Evolutionary conservation across 2,888 invertebrate species (phyloP), one percentile per base, ranked within the genome.

Genomic region (Sepioteuthis lessoniana): DNA sequence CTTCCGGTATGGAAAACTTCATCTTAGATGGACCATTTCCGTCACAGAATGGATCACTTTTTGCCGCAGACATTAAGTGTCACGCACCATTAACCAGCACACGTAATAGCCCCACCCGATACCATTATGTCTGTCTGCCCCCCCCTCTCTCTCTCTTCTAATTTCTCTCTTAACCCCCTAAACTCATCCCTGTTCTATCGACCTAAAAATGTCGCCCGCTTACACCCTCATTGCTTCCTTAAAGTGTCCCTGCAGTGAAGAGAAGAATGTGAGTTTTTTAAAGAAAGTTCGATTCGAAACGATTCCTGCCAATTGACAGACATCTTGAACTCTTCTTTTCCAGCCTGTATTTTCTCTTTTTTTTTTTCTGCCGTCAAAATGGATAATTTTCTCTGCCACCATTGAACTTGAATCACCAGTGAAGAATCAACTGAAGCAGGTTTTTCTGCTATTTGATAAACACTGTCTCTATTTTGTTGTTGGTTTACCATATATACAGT

Each of bases 1-100:
- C 76, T 76, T 76, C 76, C 76, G 76, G 76, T 21, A 76, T 76
- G n/a, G n/a, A 76, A 76, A 76, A 76, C 76, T 76, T 35, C 76
- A 76, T 76, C n/a, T 76, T 76, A 76, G 76, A 76, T 76, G 76
- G 76, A 76, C 76, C 76, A 76, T 76, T 76, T 76, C 76, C 76
- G 76, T 76, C 76, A 76, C 76, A 76, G 76, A 76, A 76, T n/a
- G n/a, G n/a, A 1, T 76, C 76, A n/a, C 13, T 19, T 76, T 13
- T 19, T 76, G n/a, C 76, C 76, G n/a, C 76, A 76, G 76, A 76
- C 76, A 76, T 76, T 76, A 8, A 76, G 76, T n/a, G 35, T 76
- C n/a, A 76, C n/a, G 76, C 76, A n/a, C n/a, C 76, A 76, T 76
- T 76, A 76, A 35, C n/a, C 76, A 76, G 76, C n/a, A n/a, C 76